These are phyloP conservation scores for Catharus minimus DNA, from an alignment of 2,113 vertebrate genomes.

Conservation along the genomic window DNA sequence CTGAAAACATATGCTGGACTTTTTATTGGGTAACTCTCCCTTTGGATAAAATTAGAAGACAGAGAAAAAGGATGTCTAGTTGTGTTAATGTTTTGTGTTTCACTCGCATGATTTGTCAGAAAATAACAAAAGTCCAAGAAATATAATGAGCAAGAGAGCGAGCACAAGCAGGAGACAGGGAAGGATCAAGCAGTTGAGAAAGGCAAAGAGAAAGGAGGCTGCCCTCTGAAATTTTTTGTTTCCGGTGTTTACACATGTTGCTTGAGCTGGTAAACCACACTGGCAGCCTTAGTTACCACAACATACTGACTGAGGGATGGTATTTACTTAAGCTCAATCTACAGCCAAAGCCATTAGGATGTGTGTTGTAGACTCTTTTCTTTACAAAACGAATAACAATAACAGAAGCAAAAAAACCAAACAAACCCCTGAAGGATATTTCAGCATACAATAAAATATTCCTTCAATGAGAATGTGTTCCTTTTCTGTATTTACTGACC, in stretches of 20 bases:
- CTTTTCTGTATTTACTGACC: conserved; percentile 73
- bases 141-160: conserved; percentile 17
- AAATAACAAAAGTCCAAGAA: conserved; percentile 33
- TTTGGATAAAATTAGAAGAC: conserved; percentile 53
- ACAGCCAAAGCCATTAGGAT: conserved; percentile 72
- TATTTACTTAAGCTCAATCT: conserved; percentile 73
- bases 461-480: conserved; percentile 75
- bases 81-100: conserved; percentile 64
- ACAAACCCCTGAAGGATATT: conserved; percentile 42
- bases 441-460: conserved; percentile 56
- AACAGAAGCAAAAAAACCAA: neutral
- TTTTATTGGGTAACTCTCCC: conserved; percentile 65
- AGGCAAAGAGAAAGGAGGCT: conserved; percentile 35
- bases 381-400: neutral
- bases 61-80: conserved; percentile 39
- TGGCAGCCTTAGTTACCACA: conserved; percentile 75
- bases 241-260: conserved; percentile 76
- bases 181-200: conserved; percentile 43
- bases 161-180: conserved; percentile 36
- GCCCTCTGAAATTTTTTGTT: conserved; percentile 69
- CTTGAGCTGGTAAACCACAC: conserved; percentile 78
- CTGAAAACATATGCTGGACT: conserved; percentile 65
- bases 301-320: conserved; percentile 73
- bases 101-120: conserved; percentile 64
- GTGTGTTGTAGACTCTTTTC: conserved; percentile 46